Conservation (phyloP, 2,888 invertebrate species). For the Elegia similella region DNA sequence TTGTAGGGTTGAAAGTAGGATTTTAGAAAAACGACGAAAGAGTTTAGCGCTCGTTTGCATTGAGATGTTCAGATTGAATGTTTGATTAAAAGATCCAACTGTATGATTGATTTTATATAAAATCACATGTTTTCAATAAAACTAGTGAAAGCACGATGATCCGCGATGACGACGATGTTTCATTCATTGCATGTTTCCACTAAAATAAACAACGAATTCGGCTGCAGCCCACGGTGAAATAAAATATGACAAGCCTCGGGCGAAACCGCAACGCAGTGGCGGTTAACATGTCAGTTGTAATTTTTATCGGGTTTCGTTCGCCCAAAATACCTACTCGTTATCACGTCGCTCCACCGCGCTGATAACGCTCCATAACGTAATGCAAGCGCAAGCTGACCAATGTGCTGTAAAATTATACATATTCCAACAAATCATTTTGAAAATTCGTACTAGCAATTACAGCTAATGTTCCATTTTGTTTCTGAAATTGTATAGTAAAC, state of each 20-base stretch:
- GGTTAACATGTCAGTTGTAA: slow-evolving; percentile 60
- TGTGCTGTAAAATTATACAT: slow-evolving; percentile 35
- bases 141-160: neutral
- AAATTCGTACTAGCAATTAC: neutral
- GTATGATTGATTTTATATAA: neutral
- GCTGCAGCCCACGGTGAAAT: slow-evolving; percentile 29
- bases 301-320: slow-evolving; percentile 64
- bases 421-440: slow-evolving; percentile 29
- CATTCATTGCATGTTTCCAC: neutral
- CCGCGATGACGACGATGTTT: neutral
- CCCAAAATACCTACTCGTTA: slow-evolving; percentile 61
- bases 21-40: slow-evolving; percentile 26
- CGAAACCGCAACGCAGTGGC: slow-evolving; percentile 47
- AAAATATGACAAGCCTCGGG: slow-evolving; percentile 41
- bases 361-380: slow-evolving; percentile 64
- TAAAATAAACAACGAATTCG: neutral
- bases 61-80: neutral
- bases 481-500: neutral
- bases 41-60: slow-evolving; percentile 26
- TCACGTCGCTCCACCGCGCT: slow-evolving; percentile 57
- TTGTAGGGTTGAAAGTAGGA: slow-evolving; percentile 30
- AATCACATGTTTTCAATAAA: neutral
- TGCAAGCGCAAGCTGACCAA: slow-evolving; percentile 48
- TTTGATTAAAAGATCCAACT: neutral
- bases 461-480: neutral